phyloP scores from a whole-genome alignment of 2,797 vertebrate species.

The Oceanodroma leucorhoa region DNA sequence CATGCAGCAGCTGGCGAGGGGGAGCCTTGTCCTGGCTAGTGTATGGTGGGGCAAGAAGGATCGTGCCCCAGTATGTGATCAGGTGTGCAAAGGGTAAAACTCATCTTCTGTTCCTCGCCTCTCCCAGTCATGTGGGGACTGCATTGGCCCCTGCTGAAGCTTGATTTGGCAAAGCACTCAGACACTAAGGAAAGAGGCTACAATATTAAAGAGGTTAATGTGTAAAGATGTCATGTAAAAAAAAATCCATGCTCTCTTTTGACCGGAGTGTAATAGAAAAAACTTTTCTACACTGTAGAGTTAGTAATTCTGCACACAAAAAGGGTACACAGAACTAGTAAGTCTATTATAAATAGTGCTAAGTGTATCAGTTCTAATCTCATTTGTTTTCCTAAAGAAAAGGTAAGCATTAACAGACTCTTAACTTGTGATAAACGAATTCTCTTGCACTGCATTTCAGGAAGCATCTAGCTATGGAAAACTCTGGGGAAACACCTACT shows the following conservation, averaged over 20 bases:
- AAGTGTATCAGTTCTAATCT: neutral
- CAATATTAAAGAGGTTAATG: neutral
- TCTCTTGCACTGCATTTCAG: neutral
- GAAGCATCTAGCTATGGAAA: neutral
- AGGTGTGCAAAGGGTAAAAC: neutral
- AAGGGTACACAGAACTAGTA: neutral
- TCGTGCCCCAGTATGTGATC: neutral
- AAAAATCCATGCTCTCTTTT: neutral
- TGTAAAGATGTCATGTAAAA: neutral
- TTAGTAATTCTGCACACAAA: neutral
- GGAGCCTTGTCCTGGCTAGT: neutral
- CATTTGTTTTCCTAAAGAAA: conserved; percentile 28
- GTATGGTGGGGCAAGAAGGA: neutral
- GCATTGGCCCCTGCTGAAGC: neutral
- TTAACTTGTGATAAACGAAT: neutral
- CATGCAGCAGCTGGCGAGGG: neutral
- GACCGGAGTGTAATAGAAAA: neutral
- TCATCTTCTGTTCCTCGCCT: neutral
- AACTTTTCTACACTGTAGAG: neutral
- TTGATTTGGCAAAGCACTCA: neutral
- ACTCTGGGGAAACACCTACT: conserved; percentile 1
- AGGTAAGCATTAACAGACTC: neutral
- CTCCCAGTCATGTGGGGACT: accelerated
- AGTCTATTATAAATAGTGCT: neutral
- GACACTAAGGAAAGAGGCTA: neutral